Evolutionary conservation across 2,888 invertebrate genomes (phyloP).

Genomic region (Plagiodera versicolora): DNA sequence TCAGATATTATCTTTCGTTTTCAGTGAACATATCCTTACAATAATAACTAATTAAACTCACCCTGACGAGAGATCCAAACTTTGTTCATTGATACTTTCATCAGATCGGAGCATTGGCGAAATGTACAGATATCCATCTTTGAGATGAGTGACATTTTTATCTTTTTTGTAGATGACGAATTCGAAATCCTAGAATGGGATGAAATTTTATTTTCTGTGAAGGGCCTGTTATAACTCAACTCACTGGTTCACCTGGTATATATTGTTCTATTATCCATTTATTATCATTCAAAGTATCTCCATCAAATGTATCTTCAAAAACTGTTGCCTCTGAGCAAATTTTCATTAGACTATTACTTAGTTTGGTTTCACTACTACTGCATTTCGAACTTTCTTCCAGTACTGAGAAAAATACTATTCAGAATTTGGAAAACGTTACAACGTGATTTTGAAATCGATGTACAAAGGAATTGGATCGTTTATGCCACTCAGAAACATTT

Average conservation of each 20-base stretch:
- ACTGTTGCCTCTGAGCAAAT: conserved; percentile 51
- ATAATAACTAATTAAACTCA: conserved; percentile 30
- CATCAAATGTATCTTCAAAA: conserved; percentile 66
- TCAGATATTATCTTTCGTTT: too few relatives aligned
- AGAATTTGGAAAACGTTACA: too few relatives aligned
- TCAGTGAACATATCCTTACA: neutral
- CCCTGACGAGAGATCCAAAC: conserved; percentile 50
- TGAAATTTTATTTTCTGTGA: too few relatives aligned
- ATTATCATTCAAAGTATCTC: conserved; percentile 29
- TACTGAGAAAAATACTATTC: conserved; percentile 15
- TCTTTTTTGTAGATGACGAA: conserved; percentile 55
- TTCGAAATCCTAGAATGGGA: conserved; percentile 53
- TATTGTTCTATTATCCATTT: conserved; percentile 64
- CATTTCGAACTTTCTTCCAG: conserved; percentile 4
- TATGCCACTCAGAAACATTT: too few relatives aligned
- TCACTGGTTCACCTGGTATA: conserved; percentile 56
- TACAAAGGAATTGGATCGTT: too few relatives aligned
- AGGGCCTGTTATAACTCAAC: conserved; percentile 19
- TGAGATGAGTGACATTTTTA: conserved; percentile 44
- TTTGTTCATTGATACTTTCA: conserved; percentile 43
- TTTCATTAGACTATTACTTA: conserved; percentile 55
- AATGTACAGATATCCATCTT: conserved; percentile 46
- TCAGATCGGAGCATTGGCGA: conserved; percentile 45
- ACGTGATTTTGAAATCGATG: too few relatives aligned
- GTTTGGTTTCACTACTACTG: conserved; percentile 18